Evolutionary conservation across 2,888 invertebrate species (phyloP).

Genomic region (Byasa hedistus): DNA sequence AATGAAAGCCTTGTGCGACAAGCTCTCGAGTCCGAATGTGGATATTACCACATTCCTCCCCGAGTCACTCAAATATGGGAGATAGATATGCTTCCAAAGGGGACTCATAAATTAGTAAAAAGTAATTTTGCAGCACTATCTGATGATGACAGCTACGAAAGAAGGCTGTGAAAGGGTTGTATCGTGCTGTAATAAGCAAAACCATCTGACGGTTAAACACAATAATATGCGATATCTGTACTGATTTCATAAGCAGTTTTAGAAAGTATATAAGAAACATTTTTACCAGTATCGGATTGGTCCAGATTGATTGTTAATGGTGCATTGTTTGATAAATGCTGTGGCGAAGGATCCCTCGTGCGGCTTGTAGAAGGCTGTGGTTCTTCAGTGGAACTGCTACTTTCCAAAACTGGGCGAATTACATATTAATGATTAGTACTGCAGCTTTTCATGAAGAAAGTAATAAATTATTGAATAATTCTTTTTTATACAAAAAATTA

Average conservation of each 20-base stretch:
- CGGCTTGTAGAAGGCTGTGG: constrained; percentile 23
- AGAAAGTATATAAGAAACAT: neutral
- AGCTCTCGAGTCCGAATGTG: no score
- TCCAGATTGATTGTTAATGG: neutral
- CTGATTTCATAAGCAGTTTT: neutral
- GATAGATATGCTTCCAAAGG: no score
- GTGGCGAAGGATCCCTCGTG: neutral
- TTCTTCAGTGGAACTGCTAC: constrained; percentile 12
- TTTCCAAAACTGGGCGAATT: constrained; percentile 14
- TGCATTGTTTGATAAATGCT: neutral
- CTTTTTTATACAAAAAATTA: neutral
- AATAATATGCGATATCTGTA: neutral
- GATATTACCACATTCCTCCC: no score
- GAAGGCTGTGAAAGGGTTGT: no score
- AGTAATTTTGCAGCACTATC: no score
- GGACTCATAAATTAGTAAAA: no score
- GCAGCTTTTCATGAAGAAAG: neutral
- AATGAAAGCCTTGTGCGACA: no score
- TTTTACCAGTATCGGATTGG: constrained; percentile 15
- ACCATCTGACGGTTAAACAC: no score
- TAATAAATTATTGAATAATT: neutral
- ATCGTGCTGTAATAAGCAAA: no score
- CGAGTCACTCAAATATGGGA: no score
- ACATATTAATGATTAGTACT: constrained; percentile 8
- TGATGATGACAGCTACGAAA: no score